phyloP scores from a whole-genome alignment of 2,888 invertebrate species.

The Eledone cirrhosa region DNA sequence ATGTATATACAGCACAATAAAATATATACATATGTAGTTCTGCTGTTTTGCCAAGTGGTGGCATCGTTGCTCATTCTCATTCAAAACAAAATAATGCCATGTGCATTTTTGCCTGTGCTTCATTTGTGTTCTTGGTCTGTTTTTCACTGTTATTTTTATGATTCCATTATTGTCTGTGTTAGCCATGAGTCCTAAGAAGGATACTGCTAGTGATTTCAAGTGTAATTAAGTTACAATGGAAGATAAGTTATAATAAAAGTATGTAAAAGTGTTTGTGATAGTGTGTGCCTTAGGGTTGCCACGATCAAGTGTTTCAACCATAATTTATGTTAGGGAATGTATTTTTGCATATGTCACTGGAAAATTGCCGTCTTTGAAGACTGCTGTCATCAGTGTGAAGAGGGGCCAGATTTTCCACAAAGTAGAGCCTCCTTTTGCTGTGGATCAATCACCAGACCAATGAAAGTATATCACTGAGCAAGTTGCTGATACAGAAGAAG shows the following conservation, averaged over 20 bases:
- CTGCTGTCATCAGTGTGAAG: background rate
- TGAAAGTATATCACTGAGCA: background rate
- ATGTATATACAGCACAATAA: too few species aligned
- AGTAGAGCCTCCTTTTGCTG: too few species aligned
- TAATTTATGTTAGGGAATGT: background rate
- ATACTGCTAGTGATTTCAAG: background rate
- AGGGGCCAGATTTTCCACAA: too few species aligned
- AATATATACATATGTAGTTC: too few species aligned
- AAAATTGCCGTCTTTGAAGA: background rate
- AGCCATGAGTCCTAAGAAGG: background rate
- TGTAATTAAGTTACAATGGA: background rate
- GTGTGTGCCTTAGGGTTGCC: background rate
- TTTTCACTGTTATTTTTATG: background rate
- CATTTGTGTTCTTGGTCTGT: background rate
- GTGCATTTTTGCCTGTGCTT: background rate
- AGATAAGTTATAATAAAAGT: background rate
- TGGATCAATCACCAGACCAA: background rate
- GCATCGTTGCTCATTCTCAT: background rate
- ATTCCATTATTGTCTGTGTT: background rate
- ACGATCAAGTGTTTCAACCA: background rate
- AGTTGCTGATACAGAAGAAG: background rate
- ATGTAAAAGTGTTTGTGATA: background rate
- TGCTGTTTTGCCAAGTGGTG: background rate
- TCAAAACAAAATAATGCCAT: background rate
- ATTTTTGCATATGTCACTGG: background rate